A percentile compares a stretch with the other conserved stretches of the same genome.
Evolutionary conservation across 2,797 vertebrate species (phyloP).

Genomic region (Melanotaenia trifasciata): DNA sequence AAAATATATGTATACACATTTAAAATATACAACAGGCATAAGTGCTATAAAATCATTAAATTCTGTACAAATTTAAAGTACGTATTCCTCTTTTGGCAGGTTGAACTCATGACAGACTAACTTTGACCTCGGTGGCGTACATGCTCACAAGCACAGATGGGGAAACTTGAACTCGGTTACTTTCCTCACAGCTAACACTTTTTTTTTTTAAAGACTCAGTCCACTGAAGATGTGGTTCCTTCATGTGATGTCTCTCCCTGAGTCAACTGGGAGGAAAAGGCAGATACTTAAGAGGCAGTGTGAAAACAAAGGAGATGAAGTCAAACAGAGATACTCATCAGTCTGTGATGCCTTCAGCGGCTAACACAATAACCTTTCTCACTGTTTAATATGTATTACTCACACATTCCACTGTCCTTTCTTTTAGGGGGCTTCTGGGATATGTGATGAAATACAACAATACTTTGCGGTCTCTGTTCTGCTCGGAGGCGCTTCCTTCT

Average conservation of each 20-base stretch:
- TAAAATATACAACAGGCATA: slow-evolving; percentile 77
- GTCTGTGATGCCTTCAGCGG: slow-evolving; percentile 11
- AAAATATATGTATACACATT: slow-evolving; percentile 75
- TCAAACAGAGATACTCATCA: slow-evolving; percentile 47
- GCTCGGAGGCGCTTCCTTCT: slow-evolving; percentile 29
- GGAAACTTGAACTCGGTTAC: slow-evolving; percentile 43
- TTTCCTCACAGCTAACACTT: slow-evolving; percentile 53
- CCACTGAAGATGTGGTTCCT: slow-evolving; percentile 43
- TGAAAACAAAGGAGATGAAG: slow-evolving; percentile 27
- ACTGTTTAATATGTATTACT: slow-evolving; percentile 21
- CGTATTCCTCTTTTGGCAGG: slow-evolving; percentile 79
- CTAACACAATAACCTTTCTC: slow-evolving; percentile 1
- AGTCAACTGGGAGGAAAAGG: slow-evolving; percentile 65
- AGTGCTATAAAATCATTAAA: slow-evolving; percentile 72
- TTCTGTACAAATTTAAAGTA: slow-evolving; percentile 78
- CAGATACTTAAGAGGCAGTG: slow-evolving; percentile 44
- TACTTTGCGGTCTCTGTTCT: slow-evolving; percentile 26
- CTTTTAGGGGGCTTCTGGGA: slow-evolving; percentile 26
- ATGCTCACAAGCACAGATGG: slow-evolving; percentile 39
- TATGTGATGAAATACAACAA: slow-evolving; percentile 47
- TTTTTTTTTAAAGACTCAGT: slow-evolving; percentile 36
- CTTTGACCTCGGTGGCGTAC: slow-evolving; percentile 58
- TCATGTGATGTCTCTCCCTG: slow-evolving; percentile 69
- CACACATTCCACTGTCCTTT: slow-evolving; percentile 23
- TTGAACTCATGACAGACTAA: slow-evolving; percentile 75